Evolutionary conservation across 2,888 invertebrate genomes (phyloP), one percentile per base, ranked within the genome.

Genomic region (Melanophora roralis): DNA sequence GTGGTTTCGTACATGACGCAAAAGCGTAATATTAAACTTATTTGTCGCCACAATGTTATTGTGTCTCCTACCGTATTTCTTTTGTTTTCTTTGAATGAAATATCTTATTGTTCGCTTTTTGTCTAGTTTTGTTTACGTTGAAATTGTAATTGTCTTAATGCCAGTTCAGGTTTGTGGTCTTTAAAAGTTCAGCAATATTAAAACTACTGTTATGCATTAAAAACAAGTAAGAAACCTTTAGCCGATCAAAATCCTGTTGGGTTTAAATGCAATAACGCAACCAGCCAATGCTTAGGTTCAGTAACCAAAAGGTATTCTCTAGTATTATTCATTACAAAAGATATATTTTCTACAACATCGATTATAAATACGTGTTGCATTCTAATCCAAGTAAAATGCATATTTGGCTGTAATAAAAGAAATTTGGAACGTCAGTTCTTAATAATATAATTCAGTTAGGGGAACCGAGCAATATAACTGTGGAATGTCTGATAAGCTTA

Each of bases 1-100:
- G 40, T 16, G 49, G 32, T n/a, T n/a, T n/a, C n/a, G n/a, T n/a
- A n/a, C n/a, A 62, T 36, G 12, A 45, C 23, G 21, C 19, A 40
- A 45, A 16, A 14, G 9, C n/a, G 12, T 16, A 27, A 34, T 57
- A 68, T 36, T 59, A 74, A 79, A 79, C 38, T 75, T 79, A 53
- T 75, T 65, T 71, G 74, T 75, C 79, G 79, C 79, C 79, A 75
- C 38, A 75, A 65, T 69, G 19, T 45, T 69, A 36, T 74, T 74
- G 57, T 64, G 38, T 74, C 64, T 69, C 45, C 68, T 78, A 68
- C n/a, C 73, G 68, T 74, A 59, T 65, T 51, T 43, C 11, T n/a
- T n/a, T n/a, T n/a, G n/a, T n/a, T n/a, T n/a, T n/a, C 23, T 38
- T 45, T 69, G 19, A 16, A 53, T 36, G 21, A 23, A n/a, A 8